These are phyloP conservation scores for Drosophila sp. DNA, from an alignment of 1,140 invertebrate genomes.

Conservation along the genomic window DNA sequence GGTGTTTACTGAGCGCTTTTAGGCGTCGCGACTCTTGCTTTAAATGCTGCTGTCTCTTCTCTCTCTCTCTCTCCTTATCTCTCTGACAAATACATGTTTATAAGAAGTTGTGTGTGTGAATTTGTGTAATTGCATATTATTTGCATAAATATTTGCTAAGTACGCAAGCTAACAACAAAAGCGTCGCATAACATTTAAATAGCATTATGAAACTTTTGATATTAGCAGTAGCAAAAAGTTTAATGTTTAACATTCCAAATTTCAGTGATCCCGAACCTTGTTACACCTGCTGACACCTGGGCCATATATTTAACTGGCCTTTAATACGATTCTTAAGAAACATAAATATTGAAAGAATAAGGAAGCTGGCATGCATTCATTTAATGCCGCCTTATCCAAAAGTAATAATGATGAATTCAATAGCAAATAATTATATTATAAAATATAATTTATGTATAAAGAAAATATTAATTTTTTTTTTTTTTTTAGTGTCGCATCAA, in stretches of 20 bases:
- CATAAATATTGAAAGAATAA: neutral
- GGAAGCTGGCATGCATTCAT: too few species aligned
- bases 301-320: slow-evolving; percentile 11
- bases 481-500: too few species aligned
- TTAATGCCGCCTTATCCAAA: too few species aligned
- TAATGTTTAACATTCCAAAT: slow-evolving; percentile 20
- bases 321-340: slow-evolving; percentile 10
- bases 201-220: slow-evolving; percentile 55
- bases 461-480: too few species aligned
- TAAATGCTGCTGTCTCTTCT: slow-evolving; percentile 11
- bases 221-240: slow-evolving; percentile 51
- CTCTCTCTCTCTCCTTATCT: neutral
- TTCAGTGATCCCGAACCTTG: neutral
- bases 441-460: too few species aligned
- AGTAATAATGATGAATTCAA: too few species aligned
- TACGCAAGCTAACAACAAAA: slow-evolving; percentile 42
- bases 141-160: slow-evolving; percentile 79
- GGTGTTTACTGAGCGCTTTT: slow-evolving; percentile 70
- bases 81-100: neutral
- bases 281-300: slow-evolving; percentile 20
- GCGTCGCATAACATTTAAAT: slow-evolving; percentile 43
- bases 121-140: slow-evolving; percentile 78
- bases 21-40: slow-evolving; percentile 48
- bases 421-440: too few species aligned
- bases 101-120: slow-evolving; percentile 5